Evolutionary conservation across 2,888 invertebrate species (phyloP).

Genomic region (Dicyrtomina minuta): DNA sequence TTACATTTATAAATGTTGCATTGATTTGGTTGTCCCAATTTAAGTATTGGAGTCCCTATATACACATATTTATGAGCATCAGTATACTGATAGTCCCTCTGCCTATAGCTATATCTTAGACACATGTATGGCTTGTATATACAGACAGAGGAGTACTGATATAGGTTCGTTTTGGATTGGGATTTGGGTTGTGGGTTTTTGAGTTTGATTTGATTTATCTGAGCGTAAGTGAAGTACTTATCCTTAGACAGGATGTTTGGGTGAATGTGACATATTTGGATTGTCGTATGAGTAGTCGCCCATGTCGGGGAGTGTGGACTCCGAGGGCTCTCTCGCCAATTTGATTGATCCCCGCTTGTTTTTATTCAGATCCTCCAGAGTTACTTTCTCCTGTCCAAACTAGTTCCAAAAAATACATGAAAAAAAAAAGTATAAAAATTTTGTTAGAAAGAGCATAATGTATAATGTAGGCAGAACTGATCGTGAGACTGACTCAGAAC

Average conservation of each 20-base stretch:
- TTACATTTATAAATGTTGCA: too few species aligned
- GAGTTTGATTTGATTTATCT: neutral
- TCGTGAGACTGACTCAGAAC: neutral
- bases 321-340: slow-evolving; percentile 41
- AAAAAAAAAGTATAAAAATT: neutral
- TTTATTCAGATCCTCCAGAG: slow-evolving; percentile 11
- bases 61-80: too few species aligned
- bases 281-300: slow-evolving; percentile 36
- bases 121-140: too few species aligned
- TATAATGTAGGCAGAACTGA: neutral
- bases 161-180: too few species aligned
- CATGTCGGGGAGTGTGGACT: slow-evolving; percentile 41
- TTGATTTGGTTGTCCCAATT: too few species aligned
- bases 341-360: slow-evolving; percentile 23
- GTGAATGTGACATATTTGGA: slow-evolving; percentile 41
- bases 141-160: too few species aligned
- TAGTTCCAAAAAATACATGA: too few species aligned
- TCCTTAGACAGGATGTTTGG: slow-evolving; percentile 20
- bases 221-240: neutral
- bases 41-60: too few species aligned
- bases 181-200: too few species aligned
- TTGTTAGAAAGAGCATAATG: neutral
- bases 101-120: too few species aligned
- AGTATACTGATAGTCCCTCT: too few species aligned
- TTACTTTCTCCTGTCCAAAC: slow-evolving; percentile 16